Base-by-base conservation (phyloP, 2,888 invertebrate genomes). In the Andrena minutula region DNA sequence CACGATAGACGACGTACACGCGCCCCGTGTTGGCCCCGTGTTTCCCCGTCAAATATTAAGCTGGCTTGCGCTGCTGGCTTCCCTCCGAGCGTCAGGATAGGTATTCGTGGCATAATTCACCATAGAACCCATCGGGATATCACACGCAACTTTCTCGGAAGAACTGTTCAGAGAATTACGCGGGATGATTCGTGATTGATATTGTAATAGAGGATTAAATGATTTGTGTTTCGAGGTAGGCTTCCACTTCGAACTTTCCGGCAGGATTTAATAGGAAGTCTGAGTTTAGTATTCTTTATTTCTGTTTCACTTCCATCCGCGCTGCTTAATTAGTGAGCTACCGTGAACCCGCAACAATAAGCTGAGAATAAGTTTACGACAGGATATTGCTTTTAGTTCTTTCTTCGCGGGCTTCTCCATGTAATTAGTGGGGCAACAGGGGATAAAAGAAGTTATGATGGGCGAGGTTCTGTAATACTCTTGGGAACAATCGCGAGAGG, bases 11-110 rank as follows among this genome's bases (percentile, higher is more conserved):
- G 28, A n/a, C 28, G 68, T 69, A 65, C 77, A 75, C 68, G 35
- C n/a, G 6, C 51, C n/a, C 26, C 41, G 49, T 75, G 82, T 79
- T 51, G 16, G 23, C 30, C 23, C 26, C 51, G 49, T 80, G 82
- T 79, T 51, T 74, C 26, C 35, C n/a, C 51, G 70, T 79, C 81
- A 71, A 66, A 49, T 75, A 75, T 70, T 82, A 79, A 82, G 56
- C 75, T 60, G 28, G 32, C 53, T 69, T 61, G 73, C 73, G 65
- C 65, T 30, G 51, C 20, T 61, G 16, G 8, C 74, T 47, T 65
- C 58, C 26, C 58, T 20, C 28, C 6, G 41, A 32, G 41, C 41
- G 35, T 51, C 23, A 12, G 60, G 4, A 6, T 8, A 20, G 58
- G 47, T 47, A 12, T 28, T 41, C n/a, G 4, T 10, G n/a, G 6